These are phyloP conservation scores for Cataglyphis livida DNA, from an alignment of 2,888 invertebrate genomes.

Conservation along the genomic window DNA sequence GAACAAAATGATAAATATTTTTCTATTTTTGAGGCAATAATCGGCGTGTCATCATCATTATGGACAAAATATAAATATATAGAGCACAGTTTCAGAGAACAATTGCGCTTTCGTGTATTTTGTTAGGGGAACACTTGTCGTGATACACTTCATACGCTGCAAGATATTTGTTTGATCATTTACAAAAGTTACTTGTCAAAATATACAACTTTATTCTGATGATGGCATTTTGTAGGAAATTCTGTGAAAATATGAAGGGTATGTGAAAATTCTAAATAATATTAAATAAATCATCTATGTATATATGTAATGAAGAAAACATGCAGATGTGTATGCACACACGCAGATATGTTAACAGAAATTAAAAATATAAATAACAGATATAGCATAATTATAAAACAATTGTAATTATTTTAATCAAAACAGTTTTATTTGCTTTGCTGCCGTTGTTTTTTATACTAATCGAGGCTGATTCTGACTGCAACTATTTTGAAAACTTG, in stretches of 20 bases:
- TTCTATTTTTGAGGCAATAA: neutral
- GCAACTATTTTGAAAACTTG: slow-evolving; percentile 86
- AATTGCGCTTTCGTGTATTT: slow-evolving; percentile 21
- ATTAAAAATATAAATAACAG: no score
- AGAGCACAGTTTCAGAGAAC: neutral
- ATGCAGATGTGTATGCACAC: no score
- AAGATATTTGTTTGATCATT: slow-evolving; percentile 5
- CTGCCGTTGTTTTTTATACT: neutral
- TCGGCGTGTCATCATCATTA: neutral
- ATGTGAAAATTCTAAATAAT: slow-evolving; percentile 14
- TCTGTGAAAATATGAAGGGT: neutral
- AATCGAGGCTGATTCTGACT: slow-evolving; percentile 71
- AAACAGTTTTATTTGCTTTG: neutral
- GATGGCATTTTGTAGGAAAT: neutral
- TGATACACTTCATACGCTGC: slow-evolving; percentile 7
- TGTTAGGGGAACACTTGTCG: slow-evolving; percentile 18
- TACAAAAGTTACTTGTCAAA: slow-evolving; percentile 13
- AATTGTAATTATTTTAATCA: neutral
- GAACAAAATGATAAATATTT: neutral
- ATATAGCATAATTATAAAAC: no score
- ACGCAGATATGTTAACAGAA: no score
- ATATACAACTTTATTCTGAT: neutral
- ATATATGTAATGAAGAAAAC: no score
- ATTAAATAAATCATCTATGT: neutral
- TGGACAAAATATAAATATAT: neutral